phyloP scores from a whole-genome alignment of 2,888 invertebrate species.

The Neoascia interrupta region DNA sequence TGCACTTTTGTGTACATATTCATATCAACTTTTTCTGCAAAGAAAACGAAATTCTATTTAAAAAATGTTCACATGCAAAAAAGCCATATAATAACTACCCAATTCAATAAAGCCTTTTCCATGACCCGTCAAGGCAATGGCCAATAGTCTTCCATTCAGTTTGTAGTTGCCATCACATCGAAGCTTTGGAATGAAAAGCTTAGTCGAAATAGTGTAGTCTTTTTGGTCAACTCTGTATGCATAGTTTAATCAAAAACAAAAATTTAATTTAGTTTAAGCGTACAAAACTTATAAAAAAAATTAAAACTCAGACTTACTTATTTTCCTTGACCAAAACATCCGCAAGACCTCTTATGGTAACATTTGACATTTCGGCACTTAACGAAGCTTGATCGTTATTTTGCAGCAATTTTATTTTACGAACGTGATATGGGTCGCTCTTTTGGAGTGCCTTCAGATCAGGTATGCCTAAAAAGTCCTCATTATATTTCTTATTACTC shows the following conservation, averaged over 20 bases:
- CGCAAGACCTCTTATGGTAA: slow-evolving; percentile 83
- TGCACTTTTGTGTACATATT: slow-evolving; percentile 83
- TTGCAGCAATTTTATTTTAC: slow-evolving; percentile 83
- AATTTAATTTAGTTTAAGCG: not conserved
- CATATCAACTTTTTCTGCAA: slow-evolving; percentile 83
- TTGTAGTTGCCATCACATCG: slow-evolving; percentile 85
- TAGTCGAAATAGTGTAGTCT: slow-evolving; percentile 84
- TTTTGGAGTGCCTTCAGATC: slow-evolving; percentile 79
- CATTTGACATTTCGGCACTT: slow-evolving; percentile 84
- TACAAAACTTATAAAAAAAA: not conserved
- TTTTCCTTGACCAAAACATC: slow-evolving; percentile 82
- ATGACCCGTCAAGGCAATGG: slow-evolving; percentile 84
- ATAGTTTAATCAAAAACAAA: not conserved
- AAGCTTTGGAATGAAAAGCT: slow-evolving; percentile 83
- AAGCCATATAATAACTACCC: slow-evolving; percentile 83
- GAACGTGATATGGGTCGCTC: slow-evolving; percentile 84
- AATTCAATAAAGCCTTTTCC: slow-evolving; percentile 83
- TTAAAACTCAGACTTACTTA: slow-evolving; percentile 79
- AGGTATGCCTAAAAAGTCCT: slow-evolving; percentile 64
- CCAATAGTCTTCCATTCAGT: slow-evolving; percentile 84
- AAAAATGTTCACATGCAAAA: not conserved
- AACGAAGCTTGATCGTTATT: slow-evolving; percentile 85
- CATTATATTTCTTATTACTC: not conserved
- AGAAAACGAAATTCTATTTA: too few species aligned
- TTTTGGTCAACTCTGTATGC: slow-evolving; percentile 82